Conservation (phyloP, 2,113 vertebrate genomes). For the Pygoscelis antarcticus region DNA sequence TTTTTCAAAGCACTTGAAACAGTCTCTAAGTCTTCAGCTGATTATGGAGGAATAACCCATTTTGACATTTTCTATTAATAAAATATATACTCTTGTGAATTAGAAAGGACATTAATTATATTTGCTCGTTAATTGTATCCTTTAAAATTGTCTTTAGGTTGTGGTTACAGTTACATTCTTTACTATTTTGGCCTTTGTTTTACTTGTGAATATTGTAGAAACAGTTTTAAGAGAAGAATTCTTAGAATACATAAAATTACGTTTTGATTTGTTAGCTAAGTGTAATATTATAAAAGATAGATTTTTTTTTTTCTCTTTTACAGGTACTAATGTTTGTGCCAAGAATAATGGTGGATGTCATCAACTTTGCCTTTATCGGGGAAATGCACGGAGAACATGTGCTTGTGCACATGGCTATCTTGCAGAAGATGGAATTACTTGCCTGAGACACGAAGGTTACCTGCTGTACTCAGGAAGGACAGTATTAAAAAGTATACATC, state of each 20-base stretch:
- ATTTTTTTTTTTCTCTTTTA: neutral
- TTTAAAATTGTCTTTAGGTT: neutral
- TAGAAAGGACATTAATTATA: neutral
- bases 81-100: neutral
- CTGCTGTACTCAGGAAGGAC: conserved; percentile 95
- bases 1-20: neutral
- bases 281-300: neutral
- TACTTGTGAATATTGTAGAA: neutral
- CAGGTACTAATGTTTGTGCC: conserved; percentile 92
- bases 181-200: neutral
- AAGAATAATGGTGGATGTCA: conserved; percentile 92
- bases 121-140: neutral
- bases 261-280: neutral
- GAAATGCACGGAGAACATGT: conserved; percentile 83
- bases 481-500: conserved; percentile 95
- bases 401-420: conserved; percentile 95
- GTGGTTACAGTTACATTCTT: neutral
- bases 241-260: neutral
- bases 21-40: neutral
- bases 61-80: neutral
- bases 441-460: conserved; percentile 92
- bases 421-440: conserved; percentile 87
- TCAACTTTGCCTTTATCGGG: conserved; percentile 94
- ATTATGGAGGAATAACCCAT: neutral
- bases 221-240: neutral